Evolutionary conservation across 2,797 vertebrate genomes (phyloP).

Genomic region (Chelon auratus): DNA sequence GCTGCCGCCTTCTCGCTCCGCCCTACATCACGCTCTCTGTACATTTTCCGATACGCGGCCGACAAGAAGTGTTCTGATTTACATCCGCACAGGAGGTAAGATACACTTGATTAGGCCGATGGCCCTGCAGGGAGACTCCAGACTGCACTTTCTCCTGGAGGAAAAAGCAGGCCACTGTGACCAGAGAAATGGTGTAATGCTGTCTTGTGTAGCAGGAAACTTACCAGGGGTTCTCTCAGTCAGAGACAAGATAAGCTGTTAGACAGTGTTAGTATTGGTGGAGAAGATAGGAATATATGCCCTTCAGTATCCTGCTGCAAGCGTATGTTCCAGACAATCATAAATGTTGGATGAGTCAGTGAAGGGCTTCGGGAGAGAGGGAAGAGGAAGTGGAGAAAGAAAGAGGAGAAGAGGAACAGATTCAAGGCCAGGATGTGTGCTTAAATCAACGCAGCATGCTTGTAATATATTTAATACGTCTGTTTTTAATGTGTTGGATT

Average conservation of each 20-base stretch:
- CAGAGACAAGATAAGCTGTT: constrained; percentile 46
- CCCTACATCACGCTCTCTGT: constrained; percentile 6
- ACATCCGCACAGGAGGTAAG: constrained; percentile 29
- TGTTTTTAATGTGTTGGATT: constrained; percentile 26
- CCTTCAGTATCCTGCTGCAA: constrained; percentile 60
- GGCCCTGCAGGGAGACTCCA: constrained; percentile 30
- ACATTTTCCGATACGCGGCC: constrained; percentile 21
- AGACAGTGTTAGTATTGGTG: constrained; percentile 35
- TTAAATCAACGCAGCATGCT: neutral
- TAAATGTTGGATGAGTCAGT: constrained; percentile 72
- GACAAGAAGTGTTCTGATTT: constrained; percentile 28
- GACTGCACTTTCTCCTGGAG: constrained; percentile 19
- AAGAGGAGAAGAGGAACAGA: neutral
- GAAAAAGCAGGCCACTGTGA: neutral
- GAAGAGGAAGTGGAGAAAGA: neutral
- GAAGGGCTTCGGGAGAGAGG: constrained; percentile 27
- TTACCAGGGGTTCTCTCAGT: constrained; percentile 23
- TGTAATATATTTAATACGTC: constrained; percentile 23
- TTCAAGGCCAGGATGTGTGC: constrained; percentile 26
- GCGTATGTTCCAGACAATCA: constrained; percentile 67
- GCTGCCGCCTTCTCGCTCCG: constrained; percentile 8
- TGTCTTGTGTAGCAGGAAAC: constrained; percentile 25
- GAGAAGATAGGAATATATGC: constrained; percentile 46
- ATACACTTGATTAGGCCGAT: constrained; percentile 27
- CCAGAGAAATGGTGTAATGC: constrained; percentile 14